These are phyloP conservation scores for Seira sanloemensis DNA, from an alignment of 2,888 invertebrate genomes.

Conservation along the genomic window DNA sequence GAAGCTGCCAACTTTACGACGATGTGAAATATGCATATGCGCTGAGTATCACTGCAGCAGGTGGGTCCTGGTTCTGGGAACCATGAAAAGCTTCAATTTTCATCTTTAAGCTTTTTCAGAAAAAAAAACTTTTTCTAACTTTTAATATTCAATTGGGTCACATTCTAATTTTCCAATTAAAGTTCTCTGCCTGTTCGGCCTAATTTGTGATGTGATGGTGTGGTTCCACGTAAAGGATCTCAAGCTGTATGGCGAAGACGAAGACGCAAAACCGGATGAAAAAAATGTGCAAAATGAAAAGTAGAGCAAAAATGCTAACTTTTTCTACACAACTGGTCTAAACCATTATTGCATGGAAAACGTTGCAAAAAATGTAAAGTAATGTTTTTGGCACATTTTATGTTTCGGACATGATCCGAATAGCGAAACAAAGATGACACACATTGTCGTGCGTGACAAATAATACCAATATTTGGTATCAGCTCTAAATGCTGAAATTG, in stretches of 20 bases:
- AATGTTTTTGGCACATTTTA: too few species aligned
- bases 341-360: too few species aligned
- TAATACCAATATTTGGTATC: too few species aligned
- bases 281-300: constrained; percentile 11
- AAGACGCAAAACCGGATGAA: constrained; percentile 73
- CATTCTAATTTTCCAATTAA: constrained; percentile 31
- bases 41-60: constrained; percentile 68
- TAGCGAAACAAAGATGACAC: too few species aligned
- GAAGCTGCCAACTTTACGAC: constrained; percentile 63
- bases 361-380: too few species aligned
- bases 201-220: constrained; percentile 80
- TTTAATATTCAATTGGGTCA: not conserved
- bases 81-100: not conserved
- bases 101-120: too few species aligned
- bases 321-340: not conserved
- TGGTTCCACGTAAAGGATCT: constrained; percentile 80
- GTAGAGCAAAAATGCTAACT: not conserved
- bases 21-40: constrained; percentile 63
- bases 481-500: too few species aligned
- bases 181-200: constrained; percentile 80
- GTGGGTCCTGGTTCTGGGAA: constrained; percentile 14
- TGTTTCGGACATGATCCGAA: too few species aligned
- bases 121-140: too few species aligned
- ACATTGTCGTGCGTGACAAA: too few species aligned
- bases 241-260: constrained; percentile 79